Evolutionary conservation across 2,888 invertebrate species (phyloP).

Genomic region (Bembecia ichneumoniformis): DNA sequence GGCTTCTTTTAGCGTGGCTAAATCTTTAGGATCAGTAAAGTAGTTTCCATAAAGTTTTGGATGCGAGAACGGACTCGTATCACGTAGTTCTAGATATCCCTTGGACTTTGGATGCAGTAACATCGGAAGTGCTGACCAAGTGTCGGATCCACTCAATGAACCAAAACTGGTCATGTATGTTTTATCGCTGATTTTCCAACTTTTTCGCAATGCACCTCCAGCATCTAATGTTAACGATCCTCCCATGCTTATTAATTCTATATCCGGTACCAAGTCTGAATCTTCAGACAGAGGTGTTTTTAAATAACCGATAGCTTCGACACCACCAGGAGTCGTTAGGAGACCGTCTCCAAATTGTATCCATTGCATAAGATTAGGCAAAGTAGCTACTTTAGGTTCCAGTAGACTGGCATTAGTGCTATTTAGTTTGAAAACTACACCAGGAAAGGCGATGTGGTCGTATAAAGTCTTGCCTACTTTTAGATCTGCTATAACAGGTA

Average conservation of each 20-base stretch:
- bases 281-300: conserved; percentile 72
- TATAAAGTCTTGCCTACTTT: conserved; percentile 78
- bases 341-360: conserved; percentile 68
- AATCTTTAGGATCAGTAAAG: conserved; percentile 76
- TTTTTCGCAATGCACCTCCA: conserved; percentile 63
- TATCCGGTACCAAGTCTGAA: conserved; percentile 73
- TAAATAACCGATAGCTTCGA: conserved; percentile 77
- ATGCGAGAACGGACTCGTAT: conserved; percentile 80
- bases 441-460: conserved; percentile 73
- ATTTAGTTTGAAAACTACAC: conserved; percentile 57
- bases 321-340: conserved; percentile 73
- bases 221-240: conserved; percentile 76
- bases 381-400: conserved; percentile 51
- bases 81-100: conserved; percentile 79
- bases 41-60: conserved; percentile 87
- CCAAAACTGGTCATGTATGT: conserved; percentile 71
- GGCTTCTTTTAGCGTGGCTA: conserved; percentile 72
- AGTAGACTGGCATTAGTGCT: conserved; percentile 53
- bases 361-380: conserved; percentile 56
- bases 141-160: conserved; percentile 68
- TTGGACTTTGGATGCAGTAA: conserved; percentile 81
- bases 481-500: conserved; percentile 75
- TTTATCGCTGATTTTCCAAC: conserved; percentile 71
- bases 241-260: conserved; percentile 76
- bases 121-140: conserved; percentile 78